Evolutionary conservation across 2,888 invertebrate genomes (phyloP).

Genomic region (Oxystoma pomonae): DNA sequence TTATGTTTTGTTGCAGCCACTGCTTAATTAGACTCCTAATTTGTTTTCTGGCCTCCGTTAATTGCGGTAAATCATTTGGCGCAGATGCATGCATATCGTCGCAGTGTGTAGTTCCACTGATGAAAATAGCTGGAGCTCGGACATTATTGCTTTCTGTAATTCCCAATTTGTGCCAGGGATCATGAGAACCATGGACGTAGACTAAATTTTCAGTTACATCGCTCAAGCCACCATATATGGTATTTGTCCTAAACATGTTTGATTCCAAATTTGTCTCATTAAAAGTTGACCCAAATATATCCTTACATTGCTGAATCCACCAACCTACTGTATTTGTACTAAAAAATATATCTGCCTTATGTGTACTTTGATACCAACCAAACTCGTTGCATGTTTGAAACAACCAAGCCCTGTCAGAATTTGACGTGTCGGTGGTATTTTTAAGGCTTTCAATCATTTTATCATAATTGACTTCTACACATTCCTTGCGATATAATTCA

Average conservation of each 20-base stretch:
- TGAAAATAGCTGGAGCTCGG: slow-evolving; percentile 70
- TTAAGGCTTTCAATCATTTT: slow-evolving; percentile 68
- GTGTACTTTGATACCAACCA: slow-evolving; percentile 88
- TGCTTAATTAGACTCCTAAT: too few species aligned
- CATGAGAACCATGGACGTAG: slow-evolving; percentile 83
- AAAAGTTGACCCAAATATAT: slow-evolving; percentile 75
- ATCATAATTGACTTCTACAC: slow-evolving; percentile 79
- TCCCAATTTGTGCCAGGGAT: slow-evolving; percentile 84
- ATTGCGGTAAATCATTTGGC: slow-evolving; percentile 60
- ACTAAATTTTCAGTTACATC: slow-evolving; percentile 70
- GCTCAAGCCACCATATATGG: too few species aligned
- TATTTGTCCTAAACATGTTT: slow-evolving; percentile 71
- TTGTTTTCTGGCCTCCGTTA: slow-evolving; percentile 64
- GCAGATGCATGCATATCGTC: slow-evolving; percentile 86
- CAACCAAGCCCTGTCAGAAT: too few species aligned
- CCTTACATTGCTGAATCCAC: slow-evolving; percentile 75
- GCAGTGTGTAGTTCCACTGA: slow-evolving; percentile 88
- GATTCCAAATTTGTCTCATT: slow-evolving; percentile 54
- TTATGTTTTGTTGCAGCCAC: too few species aligned
- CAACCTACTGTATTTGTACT: slow-evolving; percentile 71
- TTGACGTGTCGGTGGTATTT: slow-evolving; percentile 55
- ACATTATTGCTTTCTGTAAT: slow-evolving; percentile 56
- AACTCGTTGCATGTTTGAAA: slow-evolving; percentile 97
- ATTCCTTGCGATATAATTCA: slow-evolving; percentile 61
- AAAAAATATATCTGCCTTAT: slow-evolving; percentile 63